Base-by-base conservation (phyloP, 1,140 invertebrate species). In the Trachymyrmex septentrionalis region DNA sequence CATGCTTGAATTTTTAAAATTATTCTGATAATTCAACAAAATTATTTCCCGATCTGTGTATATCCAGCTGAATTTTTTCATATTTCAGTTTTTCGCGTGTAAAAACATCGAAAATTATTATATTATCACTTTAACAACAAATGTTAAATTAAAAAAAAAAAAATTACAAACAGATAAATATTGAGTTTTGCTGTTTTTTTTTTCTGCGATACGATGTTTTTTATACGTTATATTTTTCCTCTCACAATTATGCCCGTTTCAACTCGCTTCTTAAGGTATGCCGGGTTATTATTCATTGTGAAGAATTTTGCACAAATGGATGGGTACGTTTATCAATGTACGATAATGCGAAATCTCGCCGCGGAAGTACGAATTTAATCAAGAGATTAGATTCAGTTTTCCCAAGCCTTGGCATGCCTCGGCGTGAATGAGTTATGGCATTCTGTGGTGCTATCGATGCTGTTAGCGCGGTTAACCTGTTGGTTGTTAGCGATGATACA, bases 401-500 rank as follows among this genome's bases (percentile, higher is more conserved):
- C 80, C 50, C 69, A 84, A 63, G 80, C 80, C 66, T 44, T 24
- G 66, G 53, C 64, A 69, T 72, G 50, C 24, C 55, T 63, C 12
- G 48, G 64, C 64, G 48, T 48, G 69, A 73, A 87, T 87, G 50
- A 85, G 69, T 87, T 86, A 87, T 86, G 69, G 71, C 71, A 77
- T 76, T 75, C 72, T 75, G 55, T 81, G 81, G 84, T 64, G 82
- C 90, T 85, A 88, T 91, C 87, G 89, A 85, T 75, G 87, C 75
- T 85, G 88, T 88, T 88, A 86, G 87, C 80, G 73, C 88, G 63
- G 77, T 75, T 86, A 86, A 75, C 86, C 67, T 66, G 84, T 78
- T 72, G 76, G 82, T 57, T 86, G 88, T 89, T 89, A 91, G 44
- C 76, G 89, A 91, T 91, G 89, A 91, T 91, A 76, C 90, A 91